phyloP scores from a whole-genome alignment of 2,113 vertebrate genomes.

The Microcebus griseorufus region DNA sequence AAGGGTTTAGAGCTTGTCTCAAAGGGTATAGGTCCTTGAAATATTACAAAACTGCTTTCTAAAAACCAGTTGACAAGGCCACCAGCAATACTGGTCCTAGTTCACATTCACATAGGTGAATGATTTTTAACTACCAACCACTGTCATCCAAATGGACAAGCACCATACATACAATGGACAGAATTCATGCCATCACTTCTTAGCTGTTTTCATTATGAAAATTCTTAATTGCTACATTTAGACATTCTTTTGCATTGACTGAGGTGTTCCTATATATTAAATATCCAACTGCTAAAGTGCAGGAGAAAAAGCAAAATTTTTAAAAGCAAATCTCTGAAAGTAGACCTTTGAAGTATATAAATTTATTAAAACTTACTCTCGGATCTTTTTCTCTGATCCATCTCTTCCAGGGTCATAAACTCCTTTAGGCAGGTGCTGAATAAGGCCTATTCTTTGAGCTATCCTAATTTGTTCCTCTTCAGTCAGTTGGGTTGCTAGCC shows the following conservation, averaged over 20 bases:
- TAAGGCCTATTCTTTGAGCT: slow-evolving; percentile 98
- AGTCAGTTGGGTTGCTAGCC: slow-evolving; percentile 97
- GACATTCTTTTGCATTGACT: not conserved
- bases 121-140: slow-evolving; percentile 45
- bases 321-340: slow-evolving; percentile 14
- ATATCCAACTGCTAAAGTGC: slow-evolving; percentile 39
- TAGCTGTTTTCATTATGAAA: not conserved
- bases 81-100: not conserved
- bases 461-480: slow-evolving; percentile 99
- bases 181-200: not conserved
- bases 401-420: slow-evolving; percentile 96
- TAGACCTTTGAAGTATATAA: not conserved
- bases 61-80: not conserved
- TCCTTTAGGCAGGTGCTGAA: slow-evolving; percentile 97
- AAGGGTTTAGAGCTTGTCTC: not conserved
- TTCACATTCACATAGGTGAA: slow-evolving; percentile 24
- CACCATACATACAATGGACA: slow-evolving; percentile 24
- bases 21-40: not conserved
- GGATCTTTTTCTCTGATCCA: slow-evolving; percentile 98
- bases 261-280: not conserved
- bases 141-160: not conserved
- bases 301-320: not conserved
- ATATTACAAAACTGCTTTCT: not conserved
- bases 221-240: slow-evolving; percentile 5
- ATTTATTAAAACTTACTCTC: slow-evolving; percentile 91